Percentiles rank a stretch among this genome's conserved stretches.
Evolutionary conservation across 2,113 vertebrate species (phyloP).

Genomic region (Hyperoodon ampullatus): DNA sequence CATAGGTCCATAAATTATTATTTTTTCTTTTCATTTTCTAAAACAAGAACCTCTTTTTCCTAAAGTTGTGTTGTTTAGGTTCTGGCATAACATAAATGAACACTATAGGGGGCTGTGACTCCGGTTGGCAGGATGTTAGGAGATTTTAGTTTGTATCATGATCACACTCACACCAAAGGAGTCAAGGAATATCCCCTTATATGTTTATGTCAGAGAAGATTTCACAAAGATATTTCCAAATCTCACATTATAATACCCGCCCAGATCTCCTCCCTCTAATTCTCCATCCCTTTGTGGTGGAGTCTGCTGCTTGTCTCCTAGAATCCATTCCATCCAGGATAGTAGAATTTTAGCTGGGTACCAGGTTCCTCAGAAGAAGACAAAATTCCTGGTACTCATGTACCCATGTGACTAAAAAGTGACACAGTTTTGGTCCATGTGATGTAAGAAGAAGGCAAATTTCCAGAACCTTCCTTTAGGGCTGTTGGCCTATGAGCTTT

Average conservation of each 20-base stretch:
- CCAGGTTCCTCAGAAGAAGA: background rate
- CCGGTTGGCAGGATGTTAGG: background rate
- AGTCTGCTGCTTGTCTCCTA: background rate
- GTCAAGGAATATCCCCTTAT: background rate
- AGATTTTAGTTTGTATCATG: background rate
- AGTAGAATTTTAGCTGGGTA: background rate
- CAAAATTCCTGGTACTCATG: background rate
- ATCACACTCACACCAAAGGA: background rate
- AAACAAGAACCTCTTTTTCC: background rate
- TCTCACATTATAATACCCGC: background rate
- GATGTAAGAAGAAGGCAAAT: background rate
- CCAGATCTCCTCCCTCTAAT: background rate
- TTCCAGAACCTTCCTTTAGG: background rate
- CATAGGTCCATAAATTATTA: background rate
- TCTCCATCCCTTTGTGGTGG: background rate
- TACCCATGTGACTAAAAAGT: background rate
- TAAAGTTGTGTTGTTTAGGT: background rate
- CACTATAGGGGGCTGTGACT: background rate
- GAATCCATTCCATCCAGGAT: background rate
- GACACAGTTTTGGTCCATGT: background rate
- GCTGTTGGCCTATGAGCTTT: background rate
- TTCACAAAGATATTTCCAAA: background rate
- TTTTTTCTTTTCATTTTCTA: background rate
- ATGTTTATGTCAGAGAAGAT: background rate
- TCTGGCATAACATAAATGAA: background rate